phyloP scores from a whole-genome alignment of 2,113 vertebrate species.

The Sinocyclocheilus anophthalmus region DNA sequence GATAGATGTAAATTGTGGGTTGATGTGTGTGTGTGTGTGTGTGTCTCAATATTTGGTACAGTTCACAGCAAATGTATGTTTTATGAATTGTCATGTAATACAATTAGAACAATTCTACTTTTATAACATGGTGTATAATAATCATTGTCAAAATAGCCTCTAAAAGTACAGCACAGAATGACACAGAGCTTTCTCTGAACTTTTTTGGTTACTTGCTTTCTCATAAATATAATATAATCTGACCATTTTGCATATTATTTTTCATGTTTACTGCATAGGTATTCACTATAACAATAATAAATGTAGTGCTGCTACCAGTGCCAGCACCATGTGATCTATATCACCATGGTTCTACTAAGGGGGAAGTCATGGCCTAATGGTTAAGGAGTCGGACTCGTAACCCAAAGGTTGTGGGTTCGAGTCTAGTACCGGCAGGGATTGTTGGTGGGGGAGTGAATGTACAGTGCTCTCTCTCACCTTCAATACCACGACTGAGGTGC shows the following conservation, averaged over 20 bases:
- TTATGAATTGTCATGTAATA: background rate
- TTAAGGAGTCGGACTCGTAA: too few species aligned
- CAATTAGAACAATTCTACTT: background rate
- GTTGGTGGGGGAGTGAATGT: too few species aligned
- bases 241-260: background rate
- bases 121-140: background rate
- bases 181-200: background rate
- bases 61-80: background rate
- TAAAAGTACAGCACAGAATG: background rate
- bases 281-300: background rate
- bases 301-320: background rate
- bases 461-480: too few species aligned
- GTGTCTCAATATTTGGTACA: too few species aligned
- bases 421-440: too few species aligned
- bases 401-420: too few species aligned
- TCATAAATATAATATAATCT: background rate
- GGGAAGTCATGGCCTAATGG: too few species aligned
- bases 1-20: background rate
- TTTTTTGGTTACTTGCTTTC: background rate
- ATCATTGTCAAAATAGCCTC: background rate
- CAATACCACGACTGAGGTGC: too few species aligned
- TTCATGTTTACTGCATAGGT: background rate
- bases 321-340: background rate
- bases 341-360: background rate
- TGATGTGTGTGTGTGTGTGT: too few species aligned